Percentiles rank a stretch among this genome's conserved stretches.
phyloP scores from a whole-genome alignment of 2,797 vertebrate genomes.

The Monodelphis domestica region DNA sequence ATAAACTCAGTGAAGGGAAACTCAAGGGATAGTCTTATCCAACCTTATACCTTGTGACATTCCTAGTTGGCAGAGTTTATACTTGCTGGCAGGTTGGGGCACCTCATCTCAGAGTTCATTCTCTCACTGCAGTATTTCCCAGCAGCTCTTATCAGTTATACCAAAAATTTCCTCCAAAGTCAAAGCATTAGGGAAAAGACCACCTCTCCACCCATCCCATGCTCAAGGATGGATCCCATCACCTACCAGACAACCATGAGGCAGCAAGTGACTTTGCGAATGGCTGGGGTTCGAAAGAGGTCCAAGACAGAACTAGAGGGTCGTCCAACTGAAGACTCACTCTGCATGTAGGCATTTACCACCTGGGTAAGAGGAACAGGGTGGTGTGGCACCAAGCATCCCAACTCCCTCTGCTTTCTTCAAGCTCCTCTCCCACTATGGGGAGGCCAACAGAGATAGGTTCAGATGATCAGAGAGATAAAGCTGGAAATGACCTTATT shows the following conservation, averaged over 20 bases:
- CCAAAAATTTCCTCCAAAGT: background rate
- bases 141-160: background rate
- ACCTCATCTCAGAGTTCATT: background rate
- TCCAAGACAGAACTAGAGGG: slow-evolving; percentile 84
- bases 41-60: background rate
- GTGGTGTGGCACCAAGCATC: background rate
- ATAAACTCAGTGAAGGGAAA: background rate
- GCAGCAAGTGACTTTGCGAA: slow-evolving; percentile 88
- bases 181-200: background rate
- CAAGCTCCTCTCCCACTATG: background rate
- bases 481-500: background rate
- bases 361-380: slow-evolving; percentile 71
- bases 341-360: slow-evolving; percentile 88
- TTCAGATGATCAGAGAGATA: background rate
- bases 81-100: background rate
- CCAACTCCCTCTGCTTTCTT: background rate
- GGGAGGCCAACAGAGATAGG: background rate
- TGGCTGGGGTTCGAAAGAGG: slow-evolving; percentile 87
- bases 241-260: slow-evolving; percentile 89
- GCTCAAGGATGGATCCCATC: background rate
- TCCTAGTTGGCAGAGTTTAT: background rate
- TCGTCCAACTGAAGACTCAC: slow-evolving; percentile 83
- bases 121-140: background rate
- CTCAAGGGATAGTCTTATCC: background rate
- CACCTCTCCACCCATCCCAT: background rate